phyloP scores from a whole-genome alignment of 1,140 invertebrate species.

The Trichonephila clavata region DNA sequence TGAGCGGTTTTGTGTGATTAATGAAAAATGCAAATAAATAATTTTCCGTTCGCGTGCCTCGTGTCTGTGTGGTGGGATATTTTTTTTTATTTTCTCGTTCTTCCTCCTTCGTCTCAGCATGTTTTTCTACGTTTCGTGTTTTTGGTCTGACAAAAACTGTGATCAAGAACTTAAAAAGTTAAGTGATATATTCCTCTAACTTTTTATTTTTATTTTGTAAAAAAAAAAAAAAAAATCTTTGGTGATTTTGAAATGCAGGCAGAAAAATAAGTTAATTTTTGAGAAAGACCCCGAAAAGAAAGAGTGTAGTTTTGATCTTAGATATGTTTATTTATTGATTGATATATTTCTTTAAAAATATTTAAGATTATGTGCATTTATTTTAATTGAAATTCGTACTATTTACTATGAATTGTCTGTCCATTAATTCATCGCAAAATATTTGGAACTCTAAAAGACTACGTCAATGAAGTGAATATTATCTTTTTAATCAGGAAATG shows the following conservation, averaged over 20 bases:
- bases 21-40: slow-evolving; percentile 58
- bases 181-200: background rate
- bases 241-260: background rate
- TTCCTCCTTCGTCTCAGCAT: no score
- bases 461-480: no score
- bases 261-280: slow-evolving; percentile 9
- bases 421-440: no score
- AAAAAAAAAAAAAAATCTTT: background rate
- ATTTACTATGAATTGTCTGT: no score
- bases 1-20: slow-evolving; percentile 17
- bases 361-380: no score
- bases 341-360: background rate
- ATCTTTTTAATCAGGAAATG: no score
- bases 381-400: no score
- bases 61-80: background rate
- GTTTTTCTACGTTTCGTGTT: background rate
- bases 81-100: background rate
- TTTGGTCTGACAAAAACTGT: slow-evolving; percentile 20
- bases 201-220: background rate
- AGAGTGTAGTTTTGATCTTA: background rate
- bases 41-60: background rate
- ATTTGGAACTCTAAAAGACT: no score
- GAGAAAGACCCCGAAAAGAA: background rate
- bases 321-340: background rate
- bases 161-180: slow-evolving; percentile 36